These are phyloP conservation scores for Oreochromis spilurus DNA, from an alignment of 2,113 vertebrate genomes.

Conservation along the genomic window DNA sequence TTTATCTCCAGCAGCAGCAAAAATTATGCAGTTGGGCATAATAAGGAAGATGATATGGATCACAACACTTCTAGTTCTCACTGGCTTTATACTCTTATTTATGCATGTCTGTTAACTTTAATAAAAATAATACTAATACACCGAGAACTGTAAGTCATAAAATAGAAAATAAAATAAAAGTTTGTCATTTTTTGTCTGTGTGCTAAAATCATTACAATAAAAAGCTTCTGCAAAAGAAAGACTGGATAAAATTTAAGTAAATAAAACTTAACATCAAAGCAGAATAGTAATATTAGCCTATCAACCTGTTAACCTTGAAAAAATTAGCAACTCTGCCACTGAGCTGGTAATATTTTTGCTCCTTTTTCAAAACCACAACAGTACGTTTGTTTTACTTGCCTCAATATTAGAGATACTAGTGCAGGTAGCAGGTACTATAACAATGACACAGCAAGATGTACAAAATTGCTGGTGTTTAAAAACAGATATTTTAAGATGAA, in stretches of 20 bases:
- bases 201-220: background rate
- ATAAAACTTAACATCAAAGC: background rate
- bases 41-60: background rate
- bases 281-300: background rate
- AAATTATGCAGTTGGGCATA: background rate
- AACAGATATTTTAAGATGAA: background rate
- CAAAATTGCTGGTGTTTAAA: background rate
- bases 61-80: background rate
- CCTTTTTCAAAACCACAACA: background rate
- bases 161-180: background rate
- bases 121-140: background rate
- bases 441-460: background rate
- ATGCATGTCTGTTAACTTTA: background rate
- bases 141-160: background rate
- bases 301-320: background rate
- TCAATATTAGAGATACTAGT: background rate
- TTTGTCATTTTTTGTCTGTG: background rate
- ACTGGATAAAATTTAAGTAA: background rate
- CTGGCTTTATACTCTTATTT: background rate
- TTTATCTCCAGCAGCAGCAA: background rate
- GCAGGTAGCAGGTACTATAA: background rate
- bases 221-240: background rate
- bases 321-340: background rate
- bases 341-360: background rate
- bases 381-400: background rate